A percentile compares a stretch with the other conserved stretches of the same genome.
phyloP scores from a whole-genome alignment of 2,888 invertebrate genomes.

The Pandemis cinnamomeana region DNA sequence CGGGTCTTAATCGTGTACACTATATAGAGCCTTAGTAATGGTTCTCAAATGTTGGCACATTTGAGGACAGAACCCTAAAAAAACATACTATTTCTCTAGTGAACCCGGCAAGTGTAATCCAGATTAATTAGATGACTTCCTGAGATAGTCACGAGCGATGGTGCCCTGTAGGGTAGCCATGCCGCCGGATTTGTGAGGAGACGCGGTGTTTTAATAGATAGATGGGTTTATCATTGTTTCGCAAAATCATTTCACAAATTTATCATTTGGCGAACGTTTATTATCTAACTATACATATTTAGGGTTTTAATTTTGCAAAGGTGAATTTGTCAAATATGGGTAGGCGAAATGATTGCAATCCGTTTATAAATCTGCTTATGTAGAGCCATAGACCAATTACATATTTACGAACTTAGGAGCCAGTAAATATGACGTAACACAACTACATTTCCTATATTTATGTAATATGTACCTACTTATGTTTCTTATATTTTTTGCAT shows the following conservation, averaged over 20 bases:
- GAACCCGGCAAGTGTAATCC: constrained; percentile 46
- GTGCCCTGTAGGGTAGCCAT: constrained; percentile 16
- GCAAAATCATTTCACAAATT: too few relatives aligned
- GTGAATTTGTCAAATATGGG: too few relatives aligned
- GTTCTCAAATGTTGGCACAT: too few relatives aligned
- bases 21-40: too few relatives aligned
- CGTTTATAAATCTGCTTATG: neutral
- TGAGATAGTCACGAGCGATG: constrained; percentile 58
- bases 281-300: too few relatives aligned
- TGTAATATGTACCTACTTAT: too few relatives aligned
- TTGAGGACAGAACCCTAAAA: neutral
- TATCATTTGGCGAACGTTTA: too few relatives aligned
- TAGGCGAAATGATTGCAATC: too few relatives aligned
- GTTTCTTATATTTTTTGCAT: too few relatives aligned
- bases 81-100: constrained; percentile 41
- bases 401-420: neutral
- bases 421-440: neutral
- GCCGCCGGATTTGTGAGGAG: neutral
- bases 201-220: neutral
- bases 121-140: constrained; percentile 72
- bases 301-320: too few relatives aligned
- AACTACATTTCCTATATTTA: neutral
- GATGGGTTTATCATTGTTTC: neutral
- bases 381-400: neutral
- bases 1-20: too few relatives aligned